Percentiles rank a stretch among this genome's conserved stretches.
phyloP scores from a whole-genome alignment of 2,113 vertebrate species.

The Mobula birostris region DNA sequence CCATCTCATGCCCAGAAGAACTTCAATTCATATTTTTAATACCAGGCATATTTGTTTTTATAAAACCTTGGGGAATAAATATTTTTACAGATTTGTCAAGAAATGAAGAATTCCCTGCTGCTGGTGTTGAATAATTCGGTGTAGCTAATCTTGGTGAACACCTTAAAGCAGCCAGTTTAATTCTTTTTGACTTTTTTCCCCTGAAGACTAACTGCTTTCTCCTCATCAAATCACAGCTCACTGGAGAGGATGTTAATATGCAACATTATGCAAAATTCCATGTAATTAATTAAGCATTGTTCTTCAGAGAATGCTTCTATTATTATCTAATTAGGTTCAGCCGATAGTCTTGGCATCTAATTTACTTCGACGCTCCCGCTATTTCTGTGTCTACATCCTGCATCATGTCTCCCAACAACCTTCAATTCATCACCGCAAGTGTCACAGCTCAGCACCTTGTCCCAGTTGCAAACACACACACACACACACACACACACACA shows the following conservation, averaged over 20 bases:
- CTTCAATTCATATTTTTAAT: neutral
- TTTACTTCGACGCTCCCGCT: neutral
- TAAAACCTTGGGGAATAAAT: neutral
- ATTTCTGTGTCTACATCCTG: neutral
- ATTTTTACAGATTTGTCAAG: neutral
- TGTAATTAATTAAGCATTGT: conserved; percentile 62
- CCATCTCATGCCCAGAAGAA: neutral
- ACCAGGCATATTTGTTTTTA: neutral
- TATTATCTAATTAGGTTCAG: conserved; percentile 44
- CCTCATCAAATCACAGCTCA: conserved; percentile 49
- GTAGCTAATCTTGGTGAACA: neutral
- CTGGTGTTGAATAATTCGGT: too few relatives aligned
- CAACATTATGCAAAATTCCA: conserved; percentile 56
- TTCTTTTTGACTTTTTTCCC: neutral
- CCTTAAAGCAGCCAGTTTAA: conserved; percentile 8
- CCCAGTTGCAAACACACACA: neutral
- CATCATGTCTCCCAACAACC: conserved; percentile 10
- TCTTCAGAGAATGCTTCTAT: conserved; percentile 54
- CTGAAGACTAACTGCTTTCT: conserved; percentile 41
- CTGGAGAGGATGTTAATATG: conserved; percentile 55
- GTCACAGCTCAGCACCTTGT: conserved; percentile 23
- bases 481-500: too few relatives aligned
- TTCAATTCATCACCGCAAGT: neutral
- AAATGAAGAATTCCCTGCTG: too few relatives aligned
- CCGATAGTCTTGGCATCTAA: conserved; percentile 43